A percentile compares a stretch with the other conserved stretches of the same genome.
phyloP scores from a whole-genome alignment of 2,888 invertebrate genomes.

The Netelia fuscicornis region DNA sequence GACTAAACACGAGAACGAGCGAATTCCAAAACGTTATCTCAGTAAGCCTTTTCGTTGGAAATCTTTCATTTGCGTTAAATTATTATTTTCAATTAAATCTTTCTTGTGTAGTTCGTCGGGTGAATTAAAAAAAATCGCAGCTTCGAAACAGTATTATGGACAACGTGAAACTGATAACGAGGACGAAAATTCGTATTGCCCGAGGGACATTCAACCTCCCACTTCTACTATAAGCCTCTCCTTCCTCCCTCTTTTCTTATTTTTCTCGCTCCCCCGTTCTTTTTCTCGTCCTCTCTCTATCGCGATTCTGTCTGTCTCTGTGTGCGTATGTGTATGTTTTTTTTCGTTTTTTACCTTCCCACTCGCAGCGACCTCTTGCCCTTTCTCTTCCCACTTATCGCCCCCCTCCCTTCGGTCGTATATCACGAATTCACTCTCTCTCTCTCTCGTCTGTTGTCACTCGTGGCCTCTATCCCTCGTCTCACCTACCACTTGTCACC shows the following conservation, averaged over 20 bases:
- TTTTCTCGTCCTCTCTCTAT: constrained; percentile 45
- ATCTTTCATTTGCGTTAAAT: not conserved
- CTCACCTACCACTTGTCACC: constrained; percentile 45
- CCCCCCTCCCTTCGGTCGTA: constrained; percentile 18
- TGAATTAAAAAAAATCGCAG: not conserved
- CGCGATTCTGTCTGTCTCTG: too few relatives aligned
- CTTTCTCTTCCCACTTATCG: constrained; percentile 54
- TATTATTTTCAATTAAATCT: not conserved
- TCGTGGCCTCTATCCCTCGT: constrained; percentile 26
- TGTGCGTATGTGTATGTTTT: too few relatives aligned
- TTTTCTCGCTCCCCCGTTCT: constrained; percentile 36
- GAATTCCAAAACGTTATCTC: not conserved
- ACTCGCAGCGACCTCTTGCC: constrained; percentile 54
- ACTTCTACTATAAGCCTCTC: constrained; percentile 6
- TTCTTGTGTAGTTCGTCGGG: not conserved
- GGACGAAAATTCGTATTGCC: constrained; percentile 45
- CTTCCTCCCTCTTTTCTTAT: constrained; percentile 30
- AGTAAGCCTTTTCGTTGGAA: not conserved
- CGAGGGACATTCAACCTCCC: constrained; percentile 62
- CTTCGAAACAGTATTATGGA: not conserved
- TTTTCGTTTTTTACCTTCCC: constrained; percentile 35
- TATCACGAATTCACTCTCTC: constrained; percentile 12
- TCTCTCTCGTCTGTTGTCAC: constrained; percentile 44
- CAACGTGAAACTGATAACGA: constrained; percentile 7
- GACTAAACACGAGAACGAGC: not conserved